Evolutionary conservation across 2,888 invertebrate species (phyloP), one percentile per base, ranked within the genome.

Genomic region (Ophonus ardosiacus): DNA sequence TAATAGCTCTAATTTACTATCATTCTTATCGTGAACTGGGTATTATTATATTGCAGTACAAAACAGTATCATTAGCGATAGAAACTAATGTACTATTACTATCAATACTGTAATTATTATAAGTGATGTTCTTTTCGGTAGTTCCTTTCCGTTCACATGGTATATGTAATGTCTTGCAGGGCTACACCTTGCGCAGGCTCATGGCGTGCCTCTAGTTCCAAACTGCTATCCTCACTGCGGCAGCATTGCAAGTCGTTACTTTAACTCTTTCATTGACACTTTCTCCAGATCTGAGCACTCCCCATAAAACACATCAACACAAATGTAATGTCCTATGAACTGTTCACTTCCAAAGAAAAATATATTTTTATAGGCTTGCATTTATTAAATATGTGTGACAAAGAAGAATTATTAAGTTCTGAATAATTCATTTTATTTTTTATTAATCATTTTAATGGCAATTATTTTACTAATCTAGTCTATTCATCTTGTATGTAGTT

Each of bases 191-290:
- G 89, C 90, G 88, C 89, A 90, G 90, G 89, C 89, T 88, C 90
- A 88, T 87, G 91, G 90, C 88, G 88, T 90, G 87, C 88, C 90
- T 88, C 89, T 91, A 90, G 90, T 89, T 89, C 90, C 90, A 88
- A 90, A 90, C 88, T 91, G 91, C 90, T 90, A 91, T 90, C 91
- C 91, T 88, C 88, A 91, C 89, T 91, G 91, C 88, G 89, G 90
- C 88, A 88, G 88, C 88, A 89, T 90, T 88, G 89, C 89, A 87
- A 87, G 87, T 86, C 87, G 74, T 86, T 90, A 90, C 87, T 87
- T 88, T 88, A 88, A 89, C 87, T 88, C 89, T 86, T 86, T 89
- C 84, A 86, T 88, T 85, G 88, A 89, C 85, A 86, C 87, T 78
- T 86, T 88, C 81, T 86, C 87, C 86, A 87, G 86, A 74, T 74